Evolutionary conservation across 2,113 vertebrate species (phyloP).

Genomic region (Gallinago undulata): DNA sequence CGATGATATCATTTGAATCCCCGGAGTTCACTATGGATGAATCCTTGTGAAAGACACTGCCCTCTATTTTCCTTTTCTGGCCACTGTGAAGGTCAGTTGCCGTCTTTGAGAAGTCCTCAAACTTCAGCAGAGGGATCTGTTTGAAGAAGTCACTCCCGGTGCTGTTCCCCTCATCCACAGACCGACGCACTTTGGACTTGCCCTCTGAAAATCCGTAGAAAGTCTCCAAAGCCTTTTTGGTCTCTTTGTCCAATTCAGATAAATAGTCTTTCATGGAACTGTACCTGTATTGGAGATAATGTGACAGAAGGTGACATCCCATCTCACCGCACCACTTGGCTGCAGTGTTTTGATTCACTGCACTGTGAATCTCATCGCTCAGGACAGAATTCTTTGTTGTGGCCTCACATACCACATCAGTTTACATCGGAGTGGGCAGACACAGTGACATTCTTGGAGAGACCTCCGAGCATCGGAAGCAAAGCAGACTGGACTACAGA

Average conservation of each 20-base stretch:
- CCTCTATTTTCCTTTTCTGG: constrained; percentile 66
- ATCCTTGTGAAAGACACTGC: constrained; percentile 67
- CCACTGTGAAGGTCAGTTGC: constrained; percentile 60
- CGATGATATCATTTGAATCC: constrained; percentile 71
- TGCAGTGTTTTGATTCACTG: not conserved
- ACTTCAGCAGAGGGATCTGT: constrained; percentile 61
- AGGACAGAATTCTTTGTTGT: not conserved
- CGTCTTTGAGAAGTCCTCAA: constrained; percentile 21
- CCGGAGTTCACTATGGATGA: constrained; percentile 64
- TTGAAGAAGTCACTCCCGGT: constrained; percentile 42
- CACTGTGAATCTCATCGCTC: rapidly evolving
- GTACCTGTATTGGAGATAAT: constrained; percentile 61
- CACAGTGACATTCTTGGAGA: rapidly evolving
- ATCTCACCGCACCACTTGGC: not conserved
- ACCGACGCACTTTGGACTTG: constrained; percentile 66
- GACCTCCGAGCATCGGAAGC: not conserved
- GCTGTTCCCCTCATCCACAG: not conserved
- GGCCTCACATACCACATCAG: rapidly evolving
- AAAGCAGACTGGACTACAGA: not conserved
- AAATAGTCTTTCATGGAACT: constrained; percentile 74
- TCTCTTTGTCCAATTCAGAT: constrained; percentile 75
- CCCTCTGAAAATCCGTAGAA: constrained; percentile 71
- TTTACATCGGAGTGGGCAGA: not conserved
- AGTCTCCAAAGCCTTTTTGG: constrained; percentile 63
- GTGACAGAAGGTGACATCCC: not conserved